Evolutionary conservation across 2,113 vertebrate genomes (phyloP).

Genomic region (Perccottus glenii): DNA sequence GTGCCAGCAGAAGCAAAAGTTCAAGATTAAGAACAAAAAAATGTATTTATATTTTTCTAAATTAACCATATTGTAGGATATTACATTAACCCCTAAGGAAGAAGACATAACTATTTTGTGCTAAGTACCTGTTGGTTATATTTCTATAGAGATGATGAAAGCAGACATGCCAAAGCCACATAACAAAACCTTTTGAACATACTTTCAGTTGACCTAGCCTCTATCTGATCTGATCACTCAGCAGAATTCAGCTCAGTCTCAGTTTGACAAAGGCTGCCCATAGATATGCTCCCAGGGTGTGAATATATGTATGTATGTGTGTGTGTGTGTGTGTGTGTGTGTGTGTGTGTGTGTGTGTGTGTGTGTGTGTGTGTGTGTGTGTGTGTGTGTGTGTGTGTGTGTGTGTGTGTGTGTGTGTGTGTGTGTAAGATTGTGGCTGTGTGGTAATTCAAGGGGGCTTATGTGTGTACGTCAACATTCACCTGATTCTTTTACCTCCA

Average conservation of each 20-base stretch:
- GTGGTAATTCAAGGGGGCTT: conserved; percentile 31
- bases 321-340: conserved; percentile 9
- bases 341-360: no score
- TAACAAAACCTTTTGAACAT: conserved; percentile 17
- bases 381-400: conserved; percentile 14
- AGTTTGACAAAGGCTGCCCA: conserved; percentile 46
- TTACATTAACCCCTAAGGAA: no score
- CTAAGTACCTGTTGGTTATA: no score
- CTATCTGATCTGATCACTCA: conserved; percentile 57
- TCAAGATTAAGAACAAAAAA: neutral
- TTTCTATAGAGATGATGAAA: conserved; percentile 18
- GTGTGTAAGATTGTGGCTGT: conserved; percentile 8
- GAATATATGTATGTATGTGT: conserved; percentile 34
- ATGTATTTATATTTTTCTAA: no score
- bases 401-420: no score
- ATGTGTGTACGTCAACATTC: conserved; percentile 47
- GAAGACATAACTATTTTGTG: no score
- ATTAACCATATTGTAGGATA: no score
- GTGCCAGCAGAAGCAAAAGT: neutral
- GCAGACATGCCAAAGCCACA: conserved; percentile 6
- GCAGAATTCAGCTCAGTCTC: conserved; percentile 42
- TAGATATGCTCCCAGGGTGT: conserved; percentile 40
- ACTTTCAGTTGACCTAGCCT: conserved; percentile 23
- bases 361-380: conserved; percentile 27
- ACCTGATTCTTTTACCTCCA: conserved; percentile 58